Evolutionary conservation across 2,888 invertebrate genomes (phyloP), one percentile per base, ranked within the genome.

Genomic region (Synergus japonicus): DNA sequence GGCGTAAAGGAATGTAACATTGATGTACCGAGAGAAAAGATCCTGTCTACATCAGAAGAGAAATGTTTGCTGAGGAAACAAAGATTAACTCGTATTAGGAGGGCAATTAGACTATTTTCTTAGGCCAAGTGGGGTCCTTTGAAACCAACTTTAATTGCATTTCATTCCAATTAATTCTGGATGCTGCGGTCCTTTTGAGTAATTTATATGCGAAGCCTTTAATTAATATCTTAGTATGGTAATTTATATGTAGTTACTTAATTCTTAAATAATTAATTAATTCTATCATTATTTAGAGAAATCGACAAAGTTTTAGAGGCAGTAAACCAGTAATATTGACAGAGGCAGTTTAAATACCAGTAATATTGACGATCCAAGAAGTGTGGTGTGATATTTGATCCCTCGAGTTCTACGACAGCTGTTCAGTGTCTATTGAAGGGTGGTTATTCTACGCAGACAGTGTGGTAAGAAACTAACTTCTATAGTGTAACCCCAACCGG

Each of bases 21-120:
- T 73, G 73, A 73, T 73, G 73, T 41, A 73, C 54, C 37, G 73
- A 73, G 73, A 73, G 73, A 73, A 73, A 73, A 73, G 73, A 49
- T 54, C 37, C 54, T 58, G 18, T 73, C 73, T 49, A 73, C 73
- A 73, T 73, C 37, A 29, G 49, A 15, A 73, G 54, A 73, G 73
- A 37, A 41, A 58, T 73, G 54, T 73, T 41, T 73, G 37, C 73
- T 73, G 54, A 73, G 73, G 13, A 73, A 58, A 73, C 54, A 58
- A 73, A 73, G 73, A 73, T 73, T 73, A 54, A 73, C 73, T 73
- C 5, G 54, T 58, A 54, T 54, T 41, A 41, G 73, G 43, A 12
- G 37, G 54, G 73, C 73, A 73, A 73, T 73, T 73, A 73, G 37
- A 58, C 54, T 73, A 37, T 73, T 73, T 58, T 54, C 15, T 5